phyloP scores from a whole-genome alignment of 2,797 vertebrate genomes.

The Gallirallus australis region DNA sequence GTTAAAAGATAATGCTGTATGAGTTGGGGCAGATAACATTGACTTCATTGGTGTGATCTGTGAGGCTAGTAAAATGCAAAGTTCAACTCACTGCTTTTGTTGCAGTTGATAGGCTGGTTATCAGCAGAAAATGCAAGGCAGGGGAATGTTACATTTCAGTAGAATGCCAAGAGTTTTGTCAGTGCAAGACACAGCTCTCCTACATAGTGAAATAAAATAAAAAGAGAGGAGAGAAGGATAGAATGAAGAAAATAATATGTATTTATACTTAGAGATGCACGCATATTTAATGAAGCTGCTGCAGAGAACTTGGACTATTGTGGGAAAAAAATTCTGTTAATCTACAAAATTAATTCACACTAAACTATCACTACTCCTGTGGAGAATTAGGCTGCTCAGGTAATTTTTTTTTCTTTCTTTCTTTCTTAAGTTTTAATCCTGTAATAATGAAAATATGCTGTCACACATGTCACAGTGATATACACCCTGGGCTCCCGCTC shows the following conservation, averaged over 20 bases:
- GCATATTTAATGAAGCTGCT: not conserved
- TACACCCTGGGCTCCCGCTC: not conserved
- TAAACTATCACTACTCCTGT: not conserved
- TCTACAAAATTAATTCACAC: not conserved
- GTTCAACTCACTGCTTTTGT: not conserved
- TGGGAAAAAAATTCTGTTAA: not conserved
- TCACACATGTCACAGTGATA: not conserved
- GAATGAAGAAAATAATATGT: not conserved
- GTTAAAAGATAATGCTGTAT: not conserved
- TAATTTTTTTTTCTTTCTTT: no score
- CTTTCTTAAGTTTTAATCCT: conserved; percentile 1
- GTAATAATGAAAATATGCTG: not conserved
- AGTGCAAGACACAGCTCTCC: not conserved
- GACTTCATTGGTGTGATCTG: not conserved
- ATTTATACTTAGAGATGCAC: not conserved
- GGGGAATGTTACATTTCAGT: not conserved
- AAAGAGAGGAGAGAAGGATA: not conserved
- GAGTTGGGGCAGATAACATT: not conserved
- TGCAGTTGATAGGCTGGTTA: not conserved
- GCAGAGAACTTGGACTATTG: not conserved
- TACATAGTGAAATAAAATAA: not conserved
- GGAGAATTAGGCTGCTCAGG: not conserved
- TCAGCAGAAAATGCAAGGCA: not conserved
- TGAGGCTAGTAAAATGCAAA: not conserved
- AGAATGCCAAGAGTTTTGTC: not conserved